phyloP scores from a whole-genome alignment of 2,888 invertebrate species.

The Aquatica leii region DNA sequence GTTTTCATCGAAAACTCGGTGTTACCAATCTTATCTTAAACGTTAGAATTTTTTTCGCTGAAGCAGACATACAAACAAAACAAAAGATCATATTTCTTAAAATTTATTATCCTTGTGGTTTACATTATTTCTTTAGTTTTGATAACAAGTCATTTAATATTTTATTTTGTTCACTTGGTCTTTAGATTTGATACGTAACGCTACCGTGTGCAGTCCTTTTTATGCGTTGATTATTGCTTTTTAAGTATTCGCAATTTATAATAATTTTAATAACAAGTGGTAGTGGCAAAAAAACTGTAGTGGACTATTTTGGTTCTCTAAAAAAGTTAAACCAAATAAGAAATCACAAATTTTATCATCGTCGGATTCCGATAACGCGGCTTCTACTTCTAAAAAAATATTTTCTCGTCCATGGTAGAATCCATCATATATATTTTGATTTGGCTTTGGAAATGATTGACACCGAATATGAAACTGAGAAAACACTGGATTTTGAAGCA shows the following conservation, averaged over 20 bases:
- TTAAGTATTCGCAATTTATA: background rate
- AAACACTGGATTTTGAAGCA: background rate
- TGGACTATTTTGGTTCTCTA: no score
- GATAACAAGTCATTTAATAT: background rate
- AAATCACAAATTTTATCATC: no score
- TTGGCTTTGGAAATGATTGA: no score
- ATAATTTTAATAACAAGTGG: background rate
- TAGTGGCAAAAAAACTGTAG: background rate
- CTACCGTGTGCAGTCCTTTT: background rate
- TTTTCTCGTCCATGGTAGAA: no score
- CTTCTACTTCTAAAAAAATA: no score
- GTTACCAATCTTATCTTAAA: conserved; percentile 4
- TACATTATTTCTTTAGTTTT: conserved; percentile 1
- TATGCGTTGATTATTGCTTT: background rate
- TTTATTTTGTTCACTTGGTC: background rate
- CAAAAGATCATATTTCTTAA: no score
- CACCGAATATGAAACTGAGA: background rate
- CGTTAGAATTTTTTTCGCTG: background rate
- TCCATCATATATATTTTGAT: no score
- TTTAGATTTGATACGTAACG: background rate
- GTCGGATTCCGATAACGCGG: no score
- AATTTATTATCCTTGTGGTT: no score
- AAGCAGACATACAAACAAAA: background rate
- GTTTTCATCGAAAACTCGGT: background rate
- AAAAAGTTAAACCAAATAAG: no score